Evolutionary conservation across 1,140 invertebrate genomes (phyloP).

Genomic region (Nephila pilipes): DNA sequence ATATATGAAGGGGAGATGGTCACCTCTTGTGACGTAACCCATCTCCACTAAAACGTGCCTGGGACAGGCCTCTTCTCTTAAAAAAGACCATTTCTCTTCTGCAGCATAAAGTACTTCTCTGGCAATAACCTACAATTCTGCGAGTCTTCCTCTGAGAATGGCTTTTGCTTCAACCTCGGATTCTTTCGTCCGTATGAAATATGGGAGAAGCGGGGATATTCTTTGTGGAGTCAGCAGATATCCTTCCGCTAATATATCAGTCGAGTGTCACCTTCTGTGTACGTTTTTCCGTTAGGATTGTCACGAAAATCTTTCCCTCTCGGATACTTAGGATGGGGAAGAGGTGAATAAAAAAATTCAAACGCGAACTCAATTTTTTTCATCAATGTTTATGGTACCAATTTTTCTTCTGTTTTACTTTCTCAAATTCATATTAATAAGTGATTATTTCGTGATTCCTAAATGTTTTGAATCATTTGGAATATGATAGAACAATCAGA

Average conservation of each 20-base stretch:
- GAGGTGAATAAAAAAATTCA: background rate
- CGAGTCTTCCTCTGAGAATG: background rate
- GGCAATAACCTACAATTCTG: slow-evolving; percentile 21
- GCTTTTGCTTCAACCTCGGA: background rate
- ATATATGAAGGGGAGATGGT: background rate
- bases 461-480: no score
- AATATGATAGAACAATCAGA: no score
- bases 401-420: no score
- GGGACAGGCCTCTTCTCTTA: background rate
- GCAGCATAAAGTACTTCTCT: slow-evolving; percentile 16
- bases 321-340: slow-evolving; percentile 44
- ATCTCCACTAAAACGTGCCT: background rate
- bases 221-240: slow-evolving; percentile 70
- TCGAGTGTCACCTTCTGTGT: slow-evolving; percentile 56
- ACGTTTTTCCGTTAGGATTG: slow-evolving; percentile 62
- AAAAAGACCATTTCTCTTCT: background rate
- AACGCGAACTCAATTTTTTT: background rate
- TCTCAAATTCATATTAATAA: no score
- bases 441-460: no score
- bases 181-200: slow-evolving; percentile 34
- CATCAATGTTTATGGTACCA: background rate
- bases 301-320: slow-evolving; percentile 54
- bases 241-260: slow-evolving; percentile 73
- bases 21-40: background rate
- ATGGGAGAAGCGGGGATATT: slow-evolving; percentile 8